These are phyloP conservation scores for Monopis laevigella DNA, from an alignment of 2,888 invertebrate genomes.

Conservation along the genomic window DNA sequence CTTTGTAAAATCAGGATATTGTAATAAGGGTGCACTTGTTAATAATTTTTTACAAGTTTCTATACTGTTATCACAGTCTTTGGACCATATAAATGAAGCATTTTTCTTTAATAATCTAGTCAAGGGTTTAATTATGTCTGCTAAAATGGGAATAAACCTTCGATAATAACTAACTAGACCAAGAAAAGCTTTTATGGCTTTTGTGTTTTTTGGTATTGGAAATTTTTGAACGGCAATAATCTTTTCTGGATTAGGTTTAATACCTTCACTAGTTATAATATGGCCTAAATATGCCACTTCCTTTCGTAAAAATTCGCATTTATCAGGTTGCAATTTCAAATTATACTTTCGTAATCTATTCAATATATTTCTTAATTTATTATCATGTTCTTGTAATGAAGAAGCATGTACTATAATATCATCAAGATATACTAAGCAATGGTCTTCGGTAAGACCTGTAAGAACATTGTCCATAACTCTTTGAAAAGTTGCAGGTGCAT, in stretches of 20 bases:
- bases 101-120: too few relatives aligned
- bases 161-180: constrained; percentile 28
- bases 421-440: constrained; percentile 26
- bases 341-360: constrained; percentile 20
- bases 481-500: constrained; percentile 28
- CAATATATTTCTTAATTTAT: constrained; percentile 26
- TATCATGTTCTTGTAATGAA: constrained; percentile 26
- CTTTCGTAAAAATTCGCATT: constrained; percentile 29
- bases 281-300: constrained; percentile 36
- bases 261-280: constrained; percentile 29
- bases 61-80: constrained; percentile 21
- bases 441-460: constrained; percentile 21
- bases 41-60: constrained; percentile 22
- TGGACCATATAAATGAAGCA: constrained; percentile 18
- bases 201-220: constrained; percentile 24
- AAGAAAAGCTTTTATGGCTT: constrained; percentile 28
- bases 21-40: constrained; percentile 21
- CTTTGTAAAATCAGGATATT: constrained; percentile 21
- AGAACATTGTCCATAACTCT: constrained; percentile 24
- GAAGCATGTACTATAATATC: constrained; percentile 25
- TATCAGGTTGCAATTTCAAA: constrained; percentile 28
- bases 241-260: constrained; percentile 31
- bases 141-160: constrained; percentile 24
- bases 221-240: constrained; percentile 23
- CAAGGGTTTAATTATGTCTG: constrained; percentile 27